phyloP scores from a whole-genome alignment of 2,888 invertebrate species.

The Clusia tigrina region DNA sequence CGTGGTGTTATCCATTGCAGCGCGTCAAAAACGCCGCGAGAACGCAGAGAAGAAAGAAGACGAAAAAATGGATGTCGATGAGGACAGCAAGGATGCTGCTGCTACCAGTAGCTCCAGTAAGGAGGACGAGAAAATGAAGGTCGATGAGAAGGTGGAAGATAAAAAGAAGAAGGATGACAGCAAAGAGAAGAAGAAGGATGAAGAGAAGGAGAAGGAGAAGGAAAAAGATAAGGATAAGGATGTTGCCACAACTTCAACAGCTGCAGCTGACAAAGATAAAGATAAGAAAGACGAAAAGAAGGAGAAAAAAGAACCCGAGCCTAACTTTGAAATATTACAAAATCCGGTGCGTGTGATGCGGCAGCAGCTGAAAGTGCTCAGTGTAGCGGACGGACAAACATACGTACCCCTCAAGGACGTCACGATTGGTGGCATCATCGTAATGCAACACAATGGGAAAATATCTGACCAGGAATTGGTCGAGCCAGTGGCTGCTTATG shows the following conservation, averaged over 20 bases:
- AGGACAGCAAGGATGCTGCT: slow-evolving; percentile 66
- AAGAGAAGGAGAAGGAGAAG: slow-evolving; percentile 58
- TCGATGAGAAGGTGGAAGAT: slow-evolving; percentile 55
- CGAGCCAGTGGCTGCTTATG: slow-evolving; percentile 90
- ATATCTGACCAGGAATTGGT: slow-evolving; percentile 84
- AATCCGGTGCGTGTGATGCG: slow-evolving; percentile 96
- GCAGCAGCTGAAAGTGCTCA: slow-evolving; percentile 83
- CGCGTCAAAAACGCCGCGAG: slow-evolving; percentile 87
- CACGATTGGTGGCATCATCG: slow-evolving; percentile 93
- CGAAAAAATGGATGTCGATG: slow-evolving; percentile 90
- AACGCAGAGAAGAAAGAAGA: slow-evolving; percentile 70
- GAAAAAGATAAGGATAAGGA: slow-evolving; percentile 66
- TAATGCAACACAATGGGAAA: slow-evolving; percentile 87
- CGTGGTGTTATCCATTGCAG: slow-evolving; percentile 96
- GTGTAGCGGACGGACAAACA: slow-evolving; percentile 80
- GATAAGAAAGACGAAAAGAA: slow-evolving; percentile 63
- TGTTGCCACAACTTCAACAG: slow-evolving; percentile 52
- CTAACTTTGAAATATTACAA: slow-evolving; percentile 86
- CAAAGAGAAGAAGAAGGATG: slow-evolving; percentile 60
- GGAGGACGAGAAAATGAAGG: slow-evolving; percentile 58
- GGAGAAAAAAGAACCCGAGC: slow-evolving; percentile 86
- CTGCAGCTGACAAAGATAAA: slow-evolving; percentile 47
- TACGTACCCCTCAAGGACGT: slow-evolving; percentile 91
- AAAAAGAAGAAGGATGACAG: slow-evolving; percentile 46
- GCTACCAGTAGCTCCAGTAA: slow-evolving; percentile 67